These are phyloP conservation scores for Myopa testacea DNA, from an alignment of 2,888 invertebrate genomes.

Conservation along the genomic window DNA sequence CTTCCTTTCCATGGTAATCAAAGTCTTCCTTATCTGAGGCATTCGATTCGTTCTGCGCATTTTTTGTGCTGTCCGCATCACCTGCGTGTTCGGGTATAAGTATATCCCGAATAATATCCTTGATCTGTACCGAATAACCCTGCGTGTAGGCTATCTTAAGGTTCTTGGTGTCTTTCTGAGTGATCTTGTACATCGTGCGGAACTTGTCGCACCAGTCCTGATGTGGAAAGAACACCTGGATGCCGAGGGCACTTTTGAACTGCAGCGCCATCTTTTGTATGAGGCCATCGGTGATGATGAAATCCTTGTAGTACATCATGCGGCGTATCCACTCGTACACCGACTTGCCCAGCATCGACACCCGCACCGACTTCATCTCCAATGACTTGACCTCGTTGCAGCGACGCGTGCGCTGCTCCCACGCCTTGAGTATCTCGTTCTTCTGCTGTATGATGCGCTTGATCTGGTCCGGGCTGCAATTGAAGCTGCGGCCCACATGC, in stretches of 20 bases:
- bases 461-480: slow-evolving; percentile 66
- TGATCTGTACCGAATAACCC: slow-evolving; percentile 63
- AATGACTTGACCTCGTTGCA: slow-evolving; percentile 58
- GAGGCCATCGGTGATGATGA: slow-evolving; percentile 61
- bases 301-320: slow-evolving; percentile 66
- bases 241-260: slow-evolving; percentile 62
- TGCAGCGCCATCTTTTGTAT: slow-evolving; percentile 65
- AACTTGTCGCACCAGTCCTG: slow-evolving; percentile 65
- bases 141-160: slow-evolving; percentile 60
- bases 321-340: slow-evolving; percentile 66
- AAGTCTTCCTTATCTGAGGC: not conserved
- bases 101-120: slow-evolving; percentile 61
- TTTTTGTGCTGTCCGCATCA: not conserved
- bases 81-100: slow-evolving; percentile 40
- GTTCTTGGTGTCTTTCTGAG: slow-evolving; percentile 59
- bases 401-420: slow-evolving; percentile 64
- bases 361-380: slow-evolving; percentile 61
- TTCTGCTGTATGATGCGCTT: slow-evolving; percentile 64
- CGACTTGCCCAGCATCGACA: slow-evolving; percentile 63
- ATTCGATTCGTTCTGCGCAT: not conserved
- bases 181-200: slow-evolving; percentile 58
- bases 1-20: not conserved
- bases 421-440: slow-evolving; percentile 59
- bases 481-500: slow-evolving; percentile 63
- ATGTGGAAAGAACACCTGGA: slow-evolving; percentile 63